Conservation (phyloP, 2,888 invertebrate genomes). For the Toxonevra muliebris region DNA sequence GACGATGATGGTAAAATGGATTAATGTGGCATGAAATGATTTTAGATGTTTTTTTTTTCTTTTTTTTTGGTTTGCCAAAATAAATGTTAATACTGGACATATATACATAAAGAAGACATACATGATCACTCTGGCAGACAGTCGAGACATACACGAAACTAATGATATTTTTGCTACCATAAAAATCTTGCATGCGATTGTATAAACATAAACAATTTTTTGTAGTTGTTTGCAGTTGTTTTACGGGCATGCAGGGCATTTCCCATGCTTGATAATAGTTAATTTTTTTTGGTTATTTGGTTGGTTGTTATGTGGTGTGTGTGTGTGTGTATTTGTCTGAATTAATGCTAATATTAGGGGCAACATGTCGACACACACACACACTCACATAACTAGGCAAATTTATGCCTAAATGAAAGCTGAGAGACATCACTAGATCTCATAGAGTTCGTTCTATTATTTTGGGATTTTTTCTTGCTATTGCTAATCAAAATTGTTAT, state of each 20-base stretch:
- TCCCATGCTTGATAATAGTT: constrained; percentile 34
- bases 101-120: not conserved
- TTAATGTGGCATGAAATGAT: constrained; percentile 15
- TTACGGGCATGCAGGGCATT: constrained; percentile 30
- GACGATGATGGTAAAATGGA: constrained; percentile 16
- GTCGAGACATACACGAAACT: constrained; percentile 19
- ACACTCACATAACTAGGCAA: too few species aligned
- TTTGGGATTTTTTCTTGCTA: constrained; percentile 21
- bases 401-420: too few species aligned
- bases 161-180: constrained; percentile 29
- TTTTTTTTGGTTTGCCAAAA: not conserved
- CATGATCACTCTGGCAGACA: not conserved
- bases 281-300: too few species aligned
- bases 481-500: constrained; percentile 33
- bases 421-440: too few species aligned
- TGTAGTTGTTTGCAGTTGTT: constrained; percentile 5
- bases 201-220: constrained; percentile 6
- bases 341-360: constrained; percentile 40
- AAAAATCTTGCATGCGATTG: constrained; percentile 12
- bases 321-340: constrained; percentile 33
- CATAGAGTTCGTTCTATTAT: constrained; percentile 7
- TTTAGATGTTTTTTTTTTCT: not conserved
- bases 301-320: not conserved
- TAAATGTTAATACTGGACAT: not conserved
- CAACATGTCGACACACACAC: constrained; percentile 30